Base-by-base conservation (phyloP, 2,888 invertebrate species). In the Drosophila prolongata region DNA sequence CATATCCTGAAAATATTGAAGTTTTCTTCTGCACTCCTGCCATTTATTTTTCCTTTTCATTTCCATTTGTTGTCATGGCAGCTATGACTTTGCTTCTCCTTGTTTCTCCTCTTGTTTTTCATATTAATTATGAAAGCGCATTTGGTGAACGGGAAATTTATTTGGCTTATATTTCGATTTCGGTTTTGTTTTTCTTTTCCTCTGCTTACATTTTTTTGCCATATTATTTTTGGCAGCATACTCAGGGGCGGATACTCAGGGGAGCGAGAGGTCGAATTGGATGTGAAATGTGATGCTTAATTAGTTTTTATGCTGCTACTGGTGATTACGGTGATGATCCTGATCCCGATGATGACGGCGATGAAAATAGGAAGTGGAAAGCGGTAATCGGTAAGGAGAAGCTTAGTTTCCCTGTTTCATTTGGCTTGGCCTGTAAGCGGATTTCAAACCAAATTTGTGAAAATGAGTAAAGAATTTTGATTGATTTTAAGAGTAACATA, bases 61-160 rank as follows among this genome's bases (percentile, higher is more conserved):
- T 74, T 54, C 53, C 40, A 53, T 60, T 61, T 74, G 75, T 74
- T 73, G 64, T 54, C 68, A 56, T 50, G 64, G 55, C 55, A 65
- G 73, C 58, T 47, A 24, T 66, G 46, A 46, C 37, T 44, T 42
- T 54, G 44, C 46, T 71, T 30, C 8, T 8, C 55, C 55, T 37
- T 37, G 46, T 14, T 69, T 54, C 53, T 66, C 40, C 47, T 43
- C 65, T 61, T 54, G 55, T 46, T 61, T 79, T 79, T 84, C 80
- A 74, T 89, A 86, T 86, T 86, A 86, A 86, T 86, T 89, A 86
- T 86, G 87, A 80, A 89, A 87, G 79, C 85, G 84, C 80, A 80
- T 61, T 87, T 83, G 87, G 67, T 67, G 79, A 83, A 75, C 52
- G 75, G 67, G 62, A 80, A 80, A 89, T 79, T 77, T 85, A 79